A percentile compares a stretch with the other conserved stretches of the same genome.
Evolutionary conservation across 2,888 invertebrate species (phyloP).

Genomic region (Apotomis betuletana): DNA sequence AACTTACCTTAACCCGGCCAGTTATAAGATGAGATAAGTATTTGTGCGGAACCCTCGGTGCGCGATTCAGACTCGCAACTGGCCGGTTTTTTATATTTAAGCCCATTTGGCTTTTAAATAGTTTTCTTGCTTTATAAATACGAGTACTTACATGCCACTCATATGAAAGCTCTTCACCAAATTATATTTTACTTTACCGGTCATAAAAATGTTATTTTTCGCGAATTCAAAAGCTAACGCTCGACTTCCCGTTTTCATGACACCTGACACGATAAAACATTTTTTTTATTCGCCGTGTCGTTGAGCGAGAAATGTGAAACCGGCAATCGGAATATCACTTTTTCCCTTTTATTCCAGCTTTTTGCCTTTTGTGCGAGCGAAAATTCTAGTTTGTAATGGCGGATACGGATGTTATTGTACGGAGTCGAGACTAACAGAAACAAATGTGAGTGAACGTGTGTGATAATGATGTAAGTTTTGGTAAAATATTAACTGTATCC

Average conservation of each 20-base stretch:
- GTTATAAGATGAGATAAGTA: too few relatives aligned
- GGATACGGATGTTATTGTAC: slow-evolving; percentile 44
- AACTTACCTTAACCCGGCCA: too few relatives aligned
- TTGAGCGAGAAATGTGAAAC: slow-evolving; percentile 48
- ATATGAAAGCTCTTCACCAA: too few relatives aligned
- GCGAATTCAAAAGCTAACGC: slow-evolving; percentile 1
- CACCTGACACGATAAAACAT: slow-evolving; percentile 51
- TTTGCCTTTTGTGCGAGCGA: slow-evolving; percentile 44
- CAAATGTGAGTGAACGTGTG: neutral
- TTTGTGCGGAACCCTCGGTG: too few relatives aligned
- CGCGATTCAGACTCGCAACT: too few relatives aligned
- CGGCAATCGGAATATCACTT: slow-evolving; percentile 45
- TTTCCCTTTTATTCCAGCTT: slow-evolving; percentile 39
- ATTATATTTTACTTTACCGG: too few relatives aligned
- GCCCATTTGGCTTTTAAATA: too few relatives aligned
- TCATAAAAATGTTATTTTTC: neutral
- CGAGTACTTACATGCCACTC: too few relatives aligned
- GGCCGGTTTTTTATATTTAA: too few relatives aligned
- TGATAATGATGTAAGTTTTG: slow-evolving; percentile 9
- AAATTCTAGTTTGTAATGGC: slow-evolving; percentile 45
- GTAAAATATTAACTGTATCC: too few relatives aligned
- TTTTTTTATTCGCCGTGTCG: slow-evolving; percentile 47
- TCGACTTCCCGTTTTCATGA: slow-evolving; percentile 27
- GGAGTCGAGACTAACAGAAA: slow-evolving; percentile 16
- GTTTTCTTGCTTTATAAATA: too few relatives aligned